Base-by-base conservation (phyloP, 2,888 invertebrate genomes). In the Idaea aversata region DNA sequence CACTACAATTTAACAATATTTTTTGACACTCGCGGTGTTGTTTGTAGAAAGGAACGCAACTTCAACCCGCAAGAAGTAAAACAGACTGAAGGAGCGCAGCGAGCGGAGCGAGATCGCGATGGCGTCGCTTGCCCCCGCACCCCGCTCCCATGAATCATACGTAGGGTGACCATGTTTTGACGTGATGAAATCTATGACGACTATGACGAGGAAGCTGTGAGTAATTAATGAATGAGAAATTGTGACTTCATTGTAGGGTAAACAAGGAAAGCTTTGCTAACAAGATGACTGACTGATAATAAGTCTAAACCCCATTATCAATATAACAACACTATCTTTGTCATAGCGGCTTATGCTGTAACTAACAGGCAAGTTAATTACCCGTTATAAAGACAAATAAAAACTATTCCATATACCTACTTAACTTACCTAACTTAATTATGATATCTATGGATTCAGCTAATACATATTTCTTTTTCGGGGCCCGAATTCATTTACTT, bases 21-120 rank as follows among this genome's bases (percentile, higher is more conserved):
- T 85, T 81, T 77, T 79, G 73, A 78, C 89, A 90, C 90, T 79
- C 91, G 88, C 90, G 88, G 78, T 79, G 82, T 85, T 83, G 79
- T 78, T 76, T 69, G 75, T 72, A 73, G 75, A 68, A 68, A 74
- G 72, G 71, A 73, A 74, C 81, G 75, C 70, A 64, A 69, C 75
- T 75, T 70, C 65, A 76, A 73, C 62, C 67, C 72, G 71, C 75
- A 71, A 72, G 83, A 78, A 75, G 81, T 78, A 81, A 87, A 87
- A 77, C 81, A 86, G 85, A 91, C 90, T 90, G 82, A 87, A 82
- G 78, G 78, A 82, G 87, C 86, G 83, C 81, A 80, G 79, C 78
- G 77, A 70, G 47, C 38, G 72, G 64, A 61, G 38, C 68, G 74
- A 81, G 84, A 90, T 87, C 88, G 88, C 87, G 88, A 85, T 84